Evolutionary conservation across 1,140 invertebrate species (phyloP), one percentile per base, ranked within the genome.

Genomic region (Ips nitidus): DNA sequence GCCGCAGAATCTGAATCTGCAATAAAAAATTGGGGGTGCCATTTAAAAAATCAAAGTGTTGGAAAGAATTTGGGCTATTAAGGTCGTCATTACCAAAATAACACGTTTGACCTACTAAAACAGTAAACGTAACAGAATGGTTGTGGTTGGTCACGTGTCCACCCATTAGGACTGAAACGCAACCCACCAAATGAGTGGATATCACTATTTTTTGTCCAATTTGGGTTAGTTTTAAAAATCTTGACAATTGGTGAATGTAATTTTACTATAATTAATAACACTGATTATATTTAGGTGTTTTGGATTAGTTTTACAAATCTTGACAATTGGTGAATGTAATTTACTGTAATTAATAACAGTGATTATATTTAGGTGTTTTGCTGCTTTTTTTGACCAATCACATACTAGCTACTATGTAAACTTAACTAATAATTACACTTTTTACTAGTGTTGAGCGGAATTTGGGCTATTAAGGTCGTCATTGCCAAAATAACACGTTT

Each of bases 151-250:
- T 74, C 4, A 75, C 43, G 60, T 79, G 71, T 36, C 76, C 77
- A 8, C 78, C 78, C 71, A 80, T 78, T 37, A 80, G 59, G 7
- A 75, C 75, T 37, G 76, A 74, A 2, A 61, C 76, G 38, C 75
- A 43, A 8, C 62, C 67, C 38, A 78, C 41, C 40, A 78, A 52
- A 6, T 75, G 74, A 42, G 78, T 77, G 8, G 79, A 80, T 52
- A 80, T 76, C 5, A 80, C 41, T 42, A 80, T 80, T 71, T 80
- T 80, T 0, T 80, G 71, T 22, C 22, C 22, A 22, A 22, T 22
- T 22, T 22, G 22, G 22, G 22, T 22, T 22, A 22, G 22, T 22
- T 22, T 22, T 22, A 22, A 22, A 22, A 22, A 22, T 22, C 22
- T 22, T 43, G 69, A 41, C 6, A 41, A 40, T 40, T 38, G n/a